Percentiles rank a stretch among this genome's conserved stretches.
phyloP scores from a whole-genome alignment of 2,797 vertebrate genomes.

The Gymnoscopelus microlampas region DNA sequence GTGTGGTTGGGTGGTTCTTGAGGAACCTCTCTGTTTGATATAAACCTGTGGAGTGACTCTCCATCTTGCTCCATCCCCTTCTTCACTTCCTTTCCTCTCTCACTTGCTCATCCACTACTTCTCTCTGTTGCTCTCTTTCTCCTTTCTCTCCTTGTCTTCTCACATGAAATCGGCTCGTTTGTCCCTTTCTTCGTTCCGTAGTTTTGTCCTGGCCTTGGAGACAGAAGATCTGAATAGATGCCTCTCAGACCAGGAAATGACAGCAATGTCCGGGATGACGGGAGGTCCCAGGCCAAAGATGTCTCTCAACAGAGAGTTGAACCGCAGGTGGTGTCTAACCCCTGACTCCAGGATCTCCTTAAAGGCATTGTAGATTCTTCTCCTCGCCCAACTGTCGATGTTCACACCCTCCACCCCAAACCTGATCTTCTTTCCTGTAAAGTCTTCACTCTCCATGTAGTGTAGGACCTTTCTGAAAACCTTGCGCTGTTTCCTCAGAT shows the following conservation, averaged over 20 bases:
- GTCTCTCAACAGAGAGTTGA: constrained; percentile 92
- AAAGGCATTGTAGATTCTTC: constrained; percentile 89
- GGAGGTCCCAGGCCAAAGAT: constrained; percentile 91
- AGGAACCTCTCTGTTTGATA: no score
- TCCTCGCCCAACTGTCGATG: constrained; percentile 92
- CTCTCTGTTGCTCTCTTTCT: background rate
- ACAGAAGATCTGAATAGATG: constrained; percentile 94
- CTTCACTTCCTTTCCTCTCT: background rate
- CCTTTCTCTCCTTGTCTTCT: constrained; percentile 43
- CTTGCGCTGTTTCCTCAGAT: constrained; percentile 92
- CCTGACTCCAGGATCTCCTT: constrained; percentile 92
- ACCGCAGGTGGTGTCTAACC: constrained; percentile 92
- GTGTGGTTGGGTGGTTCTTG: no score
- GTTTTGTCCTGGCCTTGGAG: constrained; percentile 97
- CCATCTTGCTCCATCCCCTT: no score
- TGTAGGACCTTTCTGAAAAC: constrained; percentile 93
- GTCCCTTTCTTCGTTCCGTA: constrained; percentile 91
- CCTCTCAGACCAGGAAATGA: constrained; percentile 42
- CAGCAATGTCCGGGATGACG: constrained; percentile 82
- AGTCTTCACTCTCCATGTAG: constrained; percentile 92
- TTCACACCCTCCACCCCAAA: constrained; percentile 92
- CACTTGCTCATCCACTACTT: background rate
- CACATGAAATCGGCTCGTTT: constrained; percentile 94
- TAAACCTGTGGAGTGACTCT: no score
- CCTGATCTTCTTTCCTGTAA: constrained; percentile 88